Base-by-base conservation (phyloP, 2,888 invertebrate species). In the Hydropsyche betteni region DNA sequence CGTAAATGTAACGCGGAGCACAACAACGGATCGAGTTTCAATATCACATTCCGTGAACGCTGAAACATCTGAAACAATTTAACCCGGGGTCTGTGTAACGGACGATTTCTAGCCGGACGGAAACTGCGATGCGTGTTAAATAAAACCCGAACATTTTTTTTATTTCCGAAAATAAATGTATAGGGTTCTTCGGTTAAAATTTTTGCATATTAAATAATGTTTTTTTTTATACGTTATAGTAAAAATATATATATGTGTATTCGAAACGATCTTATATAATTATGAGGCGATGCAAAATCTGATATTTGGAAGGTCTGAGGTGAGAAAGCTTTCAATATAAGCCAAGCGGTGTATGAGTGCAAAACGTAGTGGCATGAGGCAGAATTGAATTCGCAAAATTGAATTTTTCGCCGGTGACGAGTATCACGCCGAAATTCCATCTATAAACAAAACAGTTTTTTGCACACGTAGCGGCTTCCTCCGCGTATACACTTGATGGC, bases 401-500 rank as follows among this genome's bases (percentile, higher is more conserved):
- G 64, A 64, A 64, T 64, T 64, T 64, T 64, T 64, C 36, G 34
- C 64, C n/a, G 36, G 64, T 64, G 64, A 64, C 64, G 64, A 64
- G 64, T 64, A 64, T 64, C 64, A 64, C 64, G 34, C 24, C 36
- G 64, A 34, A 64, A 64, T 64, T 64, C 64, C 64, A 64, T 64
- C 64, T 64, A 64, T 64, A 64, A 64, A 64, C 64, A 64, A 64
- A 64, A 64, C 64, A 64, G 64, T 64, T 58, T 58, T 58, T 58
- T 58, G 58, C 58, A 24, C 8, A 58, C 8, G 16, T 14, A 14
- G 58, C 14, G 58, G 16, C 14, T 16, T 14, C 16, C 58, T 44
- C 64, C 12, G 7, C 64, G 64, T 34, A 64, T n/a, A 64, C 36
- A 64, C 64, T 64, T 64, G 64, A 64, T 64, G 34, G 64, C 64